Evolutionary conservation across 2,113 vertebrate species (phyloP).

Genomic region (Phocoena sinus): DNA sequence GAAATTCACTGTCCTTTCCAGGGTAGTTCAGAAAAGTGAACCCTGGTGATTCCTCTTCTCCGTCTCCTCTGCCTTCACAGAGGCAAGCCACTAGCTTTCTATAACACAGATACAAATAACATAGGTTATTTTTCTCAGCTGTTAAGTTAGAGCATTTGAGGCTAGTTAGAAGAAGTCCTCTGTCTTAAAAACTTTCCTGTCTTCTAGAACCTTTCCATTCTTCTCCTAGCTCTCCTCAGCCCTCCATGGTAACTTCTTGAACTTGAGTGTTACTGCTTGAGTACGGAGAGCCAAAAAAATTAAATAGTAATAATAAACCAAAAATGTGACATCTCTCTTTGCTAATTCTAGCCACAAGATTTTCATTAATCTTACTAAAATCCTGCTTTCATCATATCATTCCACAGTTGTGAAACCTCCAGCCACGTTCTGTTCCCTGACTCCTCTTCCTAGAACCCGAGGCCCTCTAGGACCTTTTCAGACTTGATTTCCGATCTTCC

Average conservation of each 20-base stretch:
- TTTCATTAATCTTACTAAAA: constrained; percentile 43
- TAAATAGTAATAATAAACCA: neutral
- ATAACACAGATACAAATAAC: neutral
- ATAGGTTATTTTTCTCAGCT: neutral
- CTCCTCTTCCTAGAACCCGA: neutral
- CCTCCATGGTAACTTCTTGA: constrained; percentile 28
- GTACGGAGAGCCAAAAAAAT: neutral
- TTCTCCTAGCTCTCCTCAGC: neutral
- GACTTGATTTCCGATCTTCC: neutral
- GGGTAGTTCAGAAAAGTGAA: neutral
- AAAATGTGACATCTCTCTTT: neutral
- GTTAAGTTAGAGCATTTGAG: neutral
- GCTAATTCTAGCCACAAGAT: neutral
- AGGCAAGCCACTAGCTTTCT: neutral
- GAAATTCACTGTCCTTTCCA: neutral
- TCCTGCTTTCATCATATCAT: constrained; percentile 3
- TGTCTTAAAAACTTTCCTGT: constrained; percentile 18
- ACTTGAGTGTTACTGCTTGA: neutral
- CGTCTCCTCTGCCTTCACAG: neutral
- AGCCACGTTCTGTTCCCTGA: neutral
- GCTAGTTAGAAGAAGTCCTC: constrained; percentile 4
- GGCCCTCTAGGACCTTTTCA: neutral
- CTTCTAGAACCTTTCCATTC: neutral
- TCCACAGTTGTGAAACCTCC: neutral
- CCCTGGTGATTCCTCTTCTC: neutral